Evolutionary conservation across 1,140 invertebrate species (phyloP).

Genomic region (Triops cancriformis): DNA sequence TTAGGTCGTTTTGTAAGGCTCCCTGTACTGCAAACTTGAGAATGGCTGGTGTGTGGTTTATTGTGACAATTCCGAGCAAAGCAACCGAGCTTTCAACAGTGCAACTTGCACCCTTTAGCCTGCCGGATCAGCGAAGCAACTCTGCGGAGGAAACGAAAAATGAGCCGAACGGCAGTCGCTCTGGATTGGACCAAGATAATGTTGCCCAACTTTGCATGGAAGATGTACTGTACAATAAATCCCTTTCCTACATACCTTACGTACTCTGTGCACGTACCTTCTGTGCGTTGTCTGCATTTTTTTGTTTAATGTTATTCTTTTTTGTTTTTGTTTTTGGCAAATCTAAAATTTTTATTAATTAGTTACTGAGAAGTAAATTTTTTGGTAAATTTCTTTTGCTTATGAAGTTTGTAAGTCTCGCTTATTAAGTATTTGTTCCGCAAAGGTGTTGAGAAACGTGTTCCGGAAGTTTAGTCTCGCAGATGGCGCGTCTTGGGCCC

Average conservation of each 20-base stretch:
- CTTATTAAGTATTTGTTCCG: neutral
- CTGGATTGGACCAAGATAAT: neutral
- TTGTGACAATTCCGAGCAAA: neutral
- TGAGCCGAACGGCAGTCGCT: neutral
- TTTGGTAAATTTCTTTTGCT: neutral
- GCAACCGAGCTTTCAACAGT: neutral
- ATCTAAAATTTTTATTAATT: no score
- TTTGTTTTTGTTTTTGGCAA: no score
- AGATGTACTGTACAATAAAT: neutral
- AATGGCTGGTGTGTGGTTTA: constrained; percentile 5
- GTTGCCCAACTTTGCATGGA: neutral
- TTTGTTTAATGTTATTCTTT: no score
- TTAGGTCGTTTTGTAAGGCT: neutral
- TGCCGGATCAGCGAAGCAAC: neutral
- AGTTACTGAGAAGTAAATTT: no score
- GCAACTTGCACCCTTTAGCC: neutral
- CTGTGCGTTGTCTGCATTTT: no score
- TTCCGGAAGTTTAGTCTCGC: neutral
- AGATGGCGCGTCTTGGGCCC: neutral
- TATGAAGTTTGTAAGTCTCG: no score
- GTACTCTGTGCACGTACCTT: no score
- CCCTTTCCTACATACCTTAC: no score
- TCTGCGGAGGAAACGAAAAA: neutral
- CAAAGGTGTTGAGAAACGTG: neutral
- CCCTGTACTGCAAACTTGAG: neutral